Evolutionary conservation across 2,888 invertebrate species (phyloP), one percentile per base, ranked within the genome.

Genomic region (Limulus polyphemus): DNA sequence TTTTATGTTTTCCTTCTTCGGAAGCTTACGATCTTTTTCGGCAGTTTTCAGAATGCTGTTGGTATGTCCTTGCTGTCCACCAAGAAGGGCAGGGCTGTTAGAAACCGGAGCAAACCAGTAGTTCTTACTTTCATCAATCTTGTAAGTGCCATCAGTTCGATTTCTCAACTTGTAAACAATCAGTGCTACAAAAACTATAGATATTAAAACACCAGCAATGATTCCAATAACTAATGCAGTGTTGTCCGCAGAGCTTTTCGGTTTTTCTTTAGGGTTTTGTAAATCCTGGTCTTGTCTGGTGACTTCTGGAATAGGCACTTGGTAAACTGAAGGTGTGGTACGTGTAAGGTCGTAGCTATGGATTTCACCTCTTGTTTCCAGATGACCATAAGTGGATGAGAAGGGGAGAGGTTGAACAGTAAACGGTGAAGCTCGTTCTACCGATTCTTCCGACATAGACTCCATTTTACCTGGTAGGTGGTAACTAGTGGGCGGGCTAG

Each of bases 201-300:
- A 90, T 73, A 95, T 93, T 67, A 92, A 79, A 51, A 90, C 88
- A 56, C 90, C 91, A 4, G 92, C 92, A 64, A 92, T 90, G 69
- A 94, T 90, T 68, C 88, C 88, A 62, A 90, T 87, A 1, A 63
- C 62, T 49, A 64, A 57, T 11, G 65, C 65, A 49, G 61, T 68
- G 59, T 61, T 69, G 60, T 60, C 67, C 14, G 64, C 67, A 62
- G 49, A 60, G 62, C 55, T 68, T 50, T 61, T 49, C 49, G 58
- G 58, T 17, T 61, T 62, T 13, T 62, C 61, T 9, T 60, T 63
- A 4, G 66, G 66, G 5, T 61, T 47, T 50, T 66, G 63, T 46
- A 60, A 56, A 16, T 63, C 63, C 13, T 62, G 58, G 32, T 59
- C 67, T 46, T 56, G 48, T 5, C 59, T 55, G 9, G 67, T 62